These are phyloP conservation scores for Cebidichthys violaceus DNA, from an alignment of 2,113 vertebrate species.

Conservation along the genomic window DNA sequence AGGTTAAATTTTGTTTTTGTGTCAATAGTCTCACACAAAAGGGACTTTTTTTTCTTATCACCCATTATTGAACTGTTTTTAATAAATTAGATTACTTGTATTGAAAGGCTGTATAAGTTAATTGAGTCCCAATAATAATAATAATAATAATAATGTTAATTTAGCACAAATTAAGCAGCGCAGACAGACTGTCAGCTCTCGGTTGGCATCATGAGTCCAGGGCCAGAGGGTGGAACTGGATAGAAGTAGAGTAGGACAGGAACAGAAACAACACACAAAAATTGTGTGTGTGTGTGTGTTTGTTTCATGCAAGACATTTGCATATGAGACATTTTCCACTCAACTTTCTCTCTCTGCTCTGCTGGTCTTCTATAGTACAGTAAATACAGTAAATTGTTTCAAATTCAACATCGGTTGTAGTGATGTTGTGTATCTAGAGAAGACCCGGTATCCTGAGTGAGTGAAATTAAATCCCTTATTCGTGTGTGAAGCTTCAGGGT, in stretches of 20 bases:
- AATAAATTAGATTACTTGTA: neutral
- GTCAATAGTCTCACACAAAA: no score
- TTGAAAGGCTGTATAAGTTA: neutral
- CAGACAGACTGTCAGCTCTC: slow-evolving; percentile 3
- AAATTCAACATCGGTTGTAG: neutral
- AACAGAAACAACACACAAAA: neutral
- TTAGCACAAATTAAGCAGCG: neutral
- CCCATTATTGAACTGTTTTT: neutral
- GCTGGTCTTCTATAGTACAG: neutral
- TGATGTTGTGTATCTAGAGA: neutral
- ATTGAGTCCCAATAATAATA: neutral
- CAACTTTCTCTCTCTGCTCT: neutral
- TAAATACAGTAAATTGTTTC: neutral
- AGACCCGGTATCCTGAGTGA: neutral
- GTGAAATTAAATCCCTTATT: slow-evolving; percentile 28
- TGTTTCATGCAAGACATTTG: neutral
- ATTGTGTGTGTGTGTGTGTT: neutral
- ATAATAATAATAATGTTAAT: neutral
- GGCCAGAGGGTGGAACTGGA: neutral
- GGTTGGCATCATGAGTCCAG: slow-evolving; percentile 32
- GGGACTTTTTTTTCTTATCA: neutral
- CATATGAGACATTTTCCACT: neutral
- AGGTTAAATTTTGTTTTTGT: neutral
- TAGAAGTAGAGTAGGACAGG: slow-evolving; percentile 26
- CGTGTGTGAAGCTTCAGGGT: slow-evolving; percentile 28